Conservation (phyloP, 2,888 invertebrate species). For the Ichneumoninae sp. region DNA sequence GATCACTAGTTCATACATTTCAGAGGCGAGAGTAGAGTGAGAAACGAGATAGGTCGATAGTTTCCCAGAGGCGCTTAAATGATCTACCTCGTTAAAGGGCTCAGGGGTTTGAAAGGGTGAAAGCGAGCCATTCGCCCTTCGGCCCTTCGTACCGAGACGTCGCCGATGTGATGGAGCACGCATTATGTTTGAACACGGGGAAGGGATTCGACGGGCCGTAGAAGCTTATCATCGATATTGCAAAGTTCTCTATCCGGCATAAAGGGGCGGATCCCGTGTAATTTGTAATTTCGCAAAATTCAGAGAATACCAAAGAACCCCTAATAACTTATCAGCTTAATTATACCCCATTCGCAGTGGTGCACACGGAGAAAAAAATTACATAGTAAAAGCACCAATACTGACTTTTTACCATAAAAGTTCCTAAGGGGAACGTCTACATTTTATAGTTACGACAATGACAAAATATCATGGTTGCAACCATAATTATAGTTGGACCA, state of each 20-base stretch:
- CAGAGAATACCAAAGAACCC: background rate
- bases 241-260: conserved; percentile 70
- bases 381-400: too few relatives aligned
- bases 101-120: conserved; percentile 59
- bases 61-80: conserved; percentile 57
- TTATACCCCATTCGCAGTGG: background rate
- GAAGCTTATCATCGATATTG: conserved; percentile 81
- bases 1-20: background rate
- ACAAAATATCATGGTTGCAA: too few relatives aligned
- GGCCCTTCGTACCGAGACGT: conserved; percentile 37
- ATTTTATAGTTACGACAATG: too few relatives aligned
- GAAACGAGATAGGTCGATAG: conserved; percentile 34
- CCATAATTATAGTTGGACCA: too few relatives aligned
- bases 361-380: background rate
- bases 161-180: conserved; percentile 75
- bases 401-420: too few relatives aligned
- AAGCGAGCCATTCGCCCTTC: conserved; percentile 51
- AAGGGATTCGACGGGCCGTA: conserved; percentile 69
- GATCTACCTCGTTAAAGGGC: conserved; percentile 62
- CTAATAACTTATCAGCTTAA: conserved; percentile 5
- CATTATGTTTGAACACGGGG: conserved; percentile 79
- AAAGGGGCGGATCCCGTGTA: conserved; percentile 12
- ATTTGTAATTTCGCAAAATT: background rate
- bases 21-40: background rate
- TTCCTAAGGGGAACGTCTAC: too few relatives aligned